Percentiles rank a stretch among this genome's conserved stretches.
phyloP scores from a whole-genome alignment of 2,113 vertebrate species.

The Etheostoma cragini region DNA sequence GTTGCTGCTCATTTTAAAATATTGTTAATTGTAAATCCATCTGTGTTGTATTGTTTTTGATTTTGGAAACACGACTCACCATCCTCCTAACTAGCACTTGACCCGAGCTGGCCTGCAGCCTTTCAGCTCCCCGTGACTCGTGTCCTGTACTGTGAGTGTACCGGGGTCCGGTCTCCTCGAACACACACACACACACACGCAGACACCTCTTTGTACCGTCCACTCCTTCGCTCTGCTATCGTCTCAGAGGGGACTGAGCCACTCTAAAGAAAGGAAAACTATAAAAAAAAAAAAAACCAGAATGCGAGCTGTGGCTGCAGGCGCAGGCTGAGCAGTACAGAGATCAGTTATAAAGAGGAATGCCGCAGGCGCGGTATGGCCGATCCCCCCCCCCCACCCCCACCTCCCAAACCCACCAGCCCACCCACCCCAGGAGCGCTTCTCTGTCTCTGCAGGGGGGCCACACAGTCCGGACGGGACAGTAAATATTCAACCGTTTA shows the following conservation, averaged over 20 bases:
- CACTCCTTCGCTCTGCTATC: slow-evolving; percentile 53
- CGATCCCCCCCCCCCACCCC: slow-evolving; percentile 39
- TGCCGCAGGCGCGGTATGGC: slow-evolving; percentile 87
- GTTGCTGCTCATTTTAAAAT: slow-evolving; percentile 55
- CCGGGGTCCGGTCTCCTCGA: slow-evolving; percentile 66
- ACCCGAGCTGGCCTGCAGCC: slow-evolving; percentile 77
- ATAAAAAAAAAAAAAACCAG: neutral
- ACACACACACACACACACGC: slow-evolving; percentile 50
- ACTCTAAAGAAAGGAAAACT: slow-evolving; percentile 47
- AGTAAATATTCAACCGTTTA: slow-evolving; percentile 99
- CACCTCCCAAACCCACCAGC: slow-evolving; percentile 45
- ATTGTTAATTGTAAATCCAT: slow-evolving; percentile 54
- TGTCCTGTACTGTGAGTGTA: slow-evolving; percentile 81
- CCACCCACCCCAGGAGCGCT: slow-evolving; percentile 89
- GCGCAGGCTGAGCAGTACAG: slow-evolving; percentile 91
- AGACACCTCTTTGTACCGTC: slow-evolving; percentile 53
- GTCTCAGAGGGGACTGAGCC: slow-evolving; percentile 55
- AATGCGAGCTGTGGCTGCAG: slow-evolving; percentile 89
- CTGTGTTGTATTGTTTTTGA: slow-evolving; percentile 63
- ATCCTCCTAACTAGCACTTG: slow-evolving; percentile 76
- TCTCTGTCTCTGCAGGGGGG: slow-evolving; percentile 96
- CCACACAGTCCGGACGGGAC: slow-evolving; percentile 96
- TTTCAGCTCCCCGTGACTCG: slow-evolving; percentile 72
- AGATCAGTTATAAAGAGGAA: slow-evolving; percentile 97
- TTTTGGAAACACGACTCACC: slow-evolving; percentile 72